These are phyloP conservation scores for Hippocampus barbouri DNA, from an alignment of 2,113 vertebrate genomes.

Conservation along the genomic window DNA sequence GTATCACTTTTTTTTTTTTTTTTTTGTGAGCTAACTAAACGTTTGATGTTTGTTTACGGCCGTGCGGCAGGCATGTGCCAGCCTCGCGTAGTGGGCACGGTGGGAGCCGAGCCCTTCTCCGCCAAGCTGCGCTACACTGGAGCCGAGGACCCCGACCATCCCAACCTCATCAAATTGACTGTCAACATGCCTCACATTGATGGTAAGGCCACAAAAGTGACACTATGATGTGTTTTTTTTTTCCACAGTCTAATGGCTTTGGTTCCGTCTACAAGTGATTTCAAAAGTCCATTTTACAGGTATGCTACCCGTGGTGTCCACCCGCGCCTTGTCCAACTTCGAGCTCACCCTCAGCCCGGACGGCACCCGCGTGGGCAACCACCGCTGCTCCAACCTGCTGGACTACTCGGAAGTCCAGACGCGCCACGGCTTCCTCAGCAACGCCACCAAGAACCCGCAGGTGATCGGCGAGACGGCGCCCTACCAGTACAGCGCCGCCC, in stretches of 20 bases:
- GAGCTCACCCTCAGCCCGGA: conserved; percentile 91
- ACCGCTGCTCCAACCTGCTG: conserved; percentile 91
- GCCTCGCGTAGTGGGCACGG: conserved; percentile 80
- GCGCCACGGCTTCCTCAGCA: conserved; percentile 84
- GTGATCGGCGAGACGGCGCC: conserved; percentile 81
- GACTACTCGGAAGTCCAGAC: conserved; percentile 86
- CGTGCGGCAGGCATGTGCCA: conserved; percentile 84
- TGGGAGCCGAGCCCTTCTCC: conserved; percentile 94
- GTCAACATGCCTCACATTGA: conserved; percentile 95
- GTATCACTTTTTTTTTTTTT: not conserved
- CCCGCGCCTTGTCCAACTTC: conserved; percentile 87
- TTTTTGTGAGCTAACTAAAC: not conserved
- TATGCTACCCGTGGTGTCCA: conserved; percentile 90
- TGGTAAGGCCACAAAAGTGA: conserved; percentile 62
- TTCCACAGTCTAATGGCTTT: not conserved
- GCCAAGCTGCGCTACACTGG: conserved; percentile 91
- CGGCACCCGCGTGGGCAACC: conserved; percentile 87
- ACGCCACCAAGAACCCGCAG: conserved; percentile 77
- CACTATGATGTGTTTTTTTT: not conserved
- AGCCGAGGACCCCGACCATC: conserved; percentile 78
- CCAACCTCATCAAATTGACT: conserved; percentile 88
- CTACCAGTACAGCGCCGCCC: conserved; percentile 81
- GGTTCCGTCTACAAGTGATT: too few relatives aligned
- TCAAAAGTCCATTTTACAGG: conserved; percentile 61
- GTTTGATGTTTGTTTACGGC: conserved; percentile 34